Evolutionary conservation across 2,888 invertebrate species (phyloP).

Genomic region (Nephrotoma flavescens): DNA sequence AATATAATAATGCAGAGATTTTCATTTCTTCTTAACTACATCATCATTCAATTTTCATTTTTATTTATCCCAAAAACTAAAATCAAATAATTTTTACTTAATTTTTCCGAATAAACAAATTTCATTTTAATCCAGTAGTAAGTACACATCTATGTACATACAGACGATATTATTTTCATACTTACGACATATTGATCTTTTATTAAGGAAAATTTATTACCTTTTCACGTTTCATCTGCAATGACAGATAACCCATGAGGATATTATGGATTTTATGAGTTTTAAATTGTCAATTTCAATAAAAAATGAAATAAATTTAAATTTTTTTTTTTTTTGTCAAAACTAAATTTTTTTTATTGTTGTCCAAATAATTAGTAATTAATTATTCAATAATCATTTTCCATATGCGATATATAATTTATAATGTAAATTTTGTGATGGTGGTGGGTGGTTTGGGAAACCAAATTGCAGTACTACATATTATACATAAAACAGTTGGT

Average conservation of each 20-base stretch:
- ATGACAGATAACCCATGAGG: neutral
- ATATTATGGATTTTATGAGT: neutral
- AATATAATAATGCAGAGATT: neutral
- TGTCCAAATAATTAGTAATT: neutral
- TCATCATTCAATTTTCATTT: neutral
- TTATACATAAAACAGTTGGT: neutral
- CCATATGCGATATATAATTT: neutral
- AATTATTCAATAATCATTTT: neutral
- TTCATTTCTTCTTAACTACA: neutral
- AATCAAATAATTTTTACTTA: neutral
- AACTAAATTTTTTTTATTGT: neutral
- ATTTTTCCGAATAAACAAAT: neutral
- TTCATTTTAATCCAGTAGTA: neutral
- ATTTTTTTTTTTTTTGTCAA: neutral
- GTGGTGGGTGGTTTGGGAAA: neutral
- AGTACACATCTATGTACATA: neutral
- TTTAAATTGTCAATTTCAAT: neutral
- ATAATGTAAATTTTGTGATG: neutral
- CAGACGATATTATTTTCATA: neutral
- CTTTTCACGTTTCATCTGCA: neutral
- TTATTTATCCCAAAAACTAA: neutral
- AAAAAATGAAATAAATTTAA: neutral
- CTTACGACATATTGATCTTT: neutral
- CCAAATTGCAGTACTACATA: neutral
- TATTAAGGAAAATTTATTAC: neutral